Base-by-base conservation (phyloP, 2,113 vertebrate genomes). In the Petroica traversi region DNA sequence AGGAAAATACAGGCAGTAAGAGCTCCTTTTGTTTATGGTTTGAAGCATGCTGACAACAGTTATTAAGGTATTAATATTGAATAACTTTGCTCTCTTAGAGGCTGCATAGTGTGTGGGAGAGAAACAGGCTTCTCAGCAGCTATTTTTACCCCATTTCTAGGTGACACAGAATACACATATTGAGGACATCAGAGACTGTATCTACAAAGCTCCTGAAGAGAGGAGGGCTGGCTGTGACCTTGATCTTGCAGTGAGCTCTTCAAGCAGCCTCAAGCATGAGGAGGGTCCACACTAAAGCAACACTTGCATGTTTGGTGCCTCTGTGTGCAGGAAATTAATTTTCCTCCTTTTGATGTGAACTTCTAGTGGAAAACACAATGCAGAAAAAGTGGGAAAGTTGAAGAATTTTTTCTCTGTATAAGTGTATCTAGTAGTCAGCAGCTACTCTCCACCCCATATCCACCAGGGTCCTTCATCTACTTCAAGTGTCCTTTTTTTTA, bases 211-310 rank as follows among this genome's bases (percentile, higher is more conserved):
- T 62, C 31, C 31, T 23, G 10, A 49, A 12, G 25, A 40, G 38
- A 55, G 18, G 7, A 51, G 34, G 33, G 2, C 55, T 48, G 23
- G 0, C 28, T 0, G 0, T 64, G 45, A 20, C 61, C 54, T 54
- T 51, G 19, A 4, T 66, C 29, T 74, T 49, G 11, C 41, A 14
- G 17, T 2, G 11, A 28, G 41, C 11, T 31, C 64, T 62, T n/a
- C 14, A 19, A 1, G 4, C 24, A 69, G 36, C 26, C 38, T 17
- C 28, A 6, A 12, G 29, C 8, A 33, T 0, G 1, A 19, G 10
- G 20, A 67, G 8, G 19, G 6, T 19, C 15, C 0, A 0, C 24
- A 23, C 34, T 2, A 5, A 71, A 58, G 31, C 0, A 1, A 5
- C 29, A 55, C 4, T 88, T 69, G 24, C 16, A 26, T 34, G 24